A percentile compares a stretch with the other conserved stretches of the same genome.
Conservation (phyloP, 2,797 vertebrate species). For the Rallus crepitans region DNA sequence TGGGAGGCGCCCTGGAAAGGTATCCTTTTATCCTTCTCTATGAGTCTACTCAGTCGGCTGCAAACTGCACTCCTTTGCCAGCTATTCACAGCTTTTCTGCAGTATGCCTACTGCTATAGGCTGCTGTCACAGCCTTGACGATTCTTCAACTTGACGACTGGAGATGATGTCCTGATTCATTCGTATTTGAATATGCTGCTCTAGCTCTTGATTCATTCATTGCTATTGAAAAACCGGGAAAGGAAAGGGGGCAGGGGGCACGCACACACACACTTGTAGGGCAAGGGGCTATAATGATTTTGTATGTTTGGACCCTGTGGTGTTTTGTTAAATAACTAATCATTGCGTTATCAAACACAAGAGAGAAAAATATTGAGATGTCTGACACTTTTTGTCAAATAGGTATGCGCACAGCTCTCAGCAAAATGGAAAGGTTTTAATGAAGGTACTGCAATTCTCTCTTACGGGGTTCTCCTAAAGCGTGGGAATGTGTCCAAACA, state of each 20-base stretch:
- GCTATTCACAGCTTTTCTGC: conserved; percentile 27
- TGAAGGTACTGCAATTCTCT: neutral
- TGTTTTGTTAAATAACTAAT: conserved; percentile 23
- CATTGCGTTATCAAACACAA: neutral
- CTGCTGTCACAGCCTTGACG: neutral
- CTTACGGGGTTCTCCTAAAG: neutral
- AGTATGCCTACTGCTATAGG: neutral
- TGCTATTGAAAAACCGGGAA: conserved; percentile 12
- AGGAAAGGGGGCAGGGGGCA: neutral
- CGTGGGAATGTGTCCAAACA: neutral
- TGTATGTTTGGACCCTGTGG: neutral
- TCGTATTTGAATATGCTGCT: neutral
- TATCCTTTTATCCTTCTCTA: neutral
- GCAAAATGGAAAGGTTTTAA: neutral
- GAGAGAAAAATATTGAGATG: neutral
- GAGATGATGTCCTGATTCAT: neutral
- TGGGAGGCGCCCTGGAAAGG: neutral
- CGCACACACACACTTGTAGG: neutral
- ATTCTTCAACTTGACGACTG: neutral
- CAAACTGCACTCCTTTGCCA: neutral
- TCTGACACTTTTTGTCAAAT: conserved; percentile 1
- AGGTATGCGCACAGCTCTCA: neutral
- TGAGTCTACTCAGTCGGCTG: neutral
- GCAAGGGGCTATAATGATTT: neutral
- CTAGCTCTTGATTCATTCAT: neutral